Evolutionary conservation across 2,113 vertebrate species (phyloP).

Genomic region (Tachycineta bicolor): DNA sequence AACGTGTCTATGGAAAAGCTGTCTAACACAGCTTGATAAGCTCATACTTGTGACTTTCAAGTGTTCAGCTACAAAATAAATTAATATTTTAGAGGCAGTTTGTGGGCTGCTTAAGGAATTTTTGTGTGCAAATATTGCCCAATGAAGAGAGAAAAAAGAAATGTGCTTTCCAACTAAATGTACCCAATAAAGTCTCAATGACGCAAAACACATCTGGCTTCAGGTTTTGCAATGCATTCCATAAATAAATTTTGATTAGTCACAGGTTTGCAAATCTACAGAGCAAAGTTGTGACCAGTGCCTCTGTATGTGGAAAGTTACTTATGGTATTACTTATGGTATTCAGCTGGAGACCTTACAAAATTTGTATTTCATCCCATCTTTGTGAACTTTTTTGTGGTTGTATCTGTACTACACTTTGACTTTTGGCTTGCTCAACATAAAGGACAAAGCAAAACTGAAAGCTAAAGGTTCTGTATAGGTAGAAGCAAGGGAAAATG

Average conservation of each 20-base stretch:
- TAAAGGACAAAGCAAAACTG: background rate
- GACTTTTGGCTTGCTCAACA: background rate
- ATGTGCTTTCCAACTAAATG: background rate
- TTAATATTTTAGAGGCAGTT: background rate
- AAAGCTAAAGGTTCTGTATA: background rate
- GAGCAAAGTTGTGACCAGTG: background rate
- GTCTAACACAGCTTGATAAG: background rate
- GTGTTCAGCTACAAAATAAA: background rate
- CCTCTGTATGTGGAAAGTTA: background rate
- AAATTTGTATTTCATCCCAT: background rate
- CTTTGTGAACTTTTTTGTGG: background rate
- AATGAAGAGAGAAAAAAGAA: background rate
- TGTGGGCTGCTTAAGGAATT: background rate
- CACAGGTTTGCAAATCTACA: constrained; percentile 31
- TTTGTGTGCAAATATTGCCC: background rate
- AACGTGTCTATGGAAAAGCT: background rate
- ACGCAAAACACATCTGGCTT: constrained; percentile 45
- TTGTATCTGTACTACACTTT: background rate
- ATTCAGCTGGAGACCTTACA: background rate
- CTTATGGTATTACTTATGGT: accelerated
- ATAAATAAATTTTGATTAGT: constrained; percentile 53
- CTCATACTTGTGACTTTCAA: background rate
- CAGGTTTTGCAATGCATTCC: constrained; percentile 33
- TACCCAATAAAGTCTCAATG: constrained; percentile 42
- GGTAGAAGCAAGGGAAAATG: background rate